phyloP scores from a whole-genome alignment of 1,140 invertebrate genomes.

The Rhyzopertha dominica region DNA sequence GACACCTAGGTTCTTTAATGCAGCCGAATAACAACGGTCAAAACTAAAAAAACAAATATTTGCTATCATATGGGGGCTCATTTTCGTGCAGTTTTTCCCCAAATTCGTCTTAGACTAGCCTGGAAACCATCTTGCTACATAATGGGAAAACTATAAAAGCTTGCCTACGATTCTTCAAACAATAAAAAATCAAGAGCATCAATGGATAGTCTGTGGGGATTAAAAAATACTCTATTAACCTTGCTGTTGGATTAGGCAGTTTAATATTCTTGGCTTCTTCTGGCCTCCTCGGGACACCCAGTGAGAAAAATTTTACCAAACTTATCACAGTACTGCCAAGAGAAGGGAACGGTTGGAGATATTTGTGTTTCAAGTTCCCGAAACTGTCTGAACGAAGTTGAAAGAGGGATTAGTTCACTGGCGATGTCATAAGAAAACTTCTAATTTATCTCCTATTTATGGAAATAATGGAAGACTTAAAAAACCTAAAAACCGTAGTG shows the following conservation, averaged over 20 bases:
- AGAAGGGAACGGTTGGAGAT: too few species aligned
- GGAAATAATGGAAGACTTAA: too few species aligned
- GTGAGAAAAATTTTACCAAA: too few species aligned
- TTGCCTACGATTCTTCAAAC: too few species aligned
- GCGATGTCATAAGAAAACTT: too few species aligned
- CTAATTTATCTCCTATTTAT: too few species aligned
- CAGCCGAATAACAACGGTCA: constrained; percentile 15
- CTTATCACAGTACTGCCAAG: too few species aligned
- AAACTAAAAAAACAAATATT: constrained; percentile 9
- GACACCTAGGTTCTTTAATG: constrained; percentile 14
- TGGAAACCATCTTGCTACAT: constrained; percentile 37
- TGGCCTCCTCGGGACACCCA: too few species aligned
- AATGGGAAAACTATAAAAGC: constrained; percentile 36
- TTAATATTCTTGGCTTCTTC: constrained; percentile 44
- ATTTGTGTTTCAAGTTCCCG: too few species aligned
- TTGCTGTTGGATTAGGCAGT: constrained; percentile 40
- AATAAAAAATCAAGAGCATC: constrained; percentile 32
- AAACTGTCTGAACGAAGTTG: too few species aligned
- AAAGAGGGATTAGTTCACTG: too few species aligned
- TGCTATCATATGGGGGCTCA: constrained; percentile 1
- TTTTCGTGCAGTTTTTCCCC: constrained; percentile 31
- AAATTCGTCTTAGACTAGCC: constrained; percentile 27
- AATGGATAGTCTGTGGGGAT: constrained; percentile 39
- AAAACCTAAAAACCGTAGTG: too few species aligned
- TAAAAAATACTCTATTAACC: constrained; percentile 40